Conservation (phyloP, 2,797 vertebrate species). For the Sylvilagus floridanus region DNA sequence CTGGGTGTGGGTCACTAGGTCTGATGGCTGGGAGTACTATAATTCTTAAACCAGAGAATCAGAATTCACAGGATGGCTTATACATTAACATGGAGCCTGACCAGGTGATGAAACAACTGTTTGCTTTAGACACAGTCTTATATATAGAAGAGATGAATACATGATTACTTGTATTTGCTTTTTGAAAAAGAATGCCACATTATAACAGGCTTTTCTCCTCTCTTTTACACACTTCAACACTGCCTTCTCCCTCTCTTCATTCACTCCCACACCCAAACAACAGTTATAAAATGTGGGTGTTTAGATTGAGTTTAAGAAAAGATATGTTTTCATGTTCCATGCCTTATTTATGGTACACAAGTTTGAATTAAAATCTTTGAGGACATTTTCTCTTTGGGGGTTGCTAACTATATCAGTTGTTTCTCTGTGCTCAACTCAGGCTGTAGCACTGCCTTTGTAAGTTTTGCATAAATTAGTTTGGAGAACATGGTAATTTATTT, state of each 20-base stretch:
- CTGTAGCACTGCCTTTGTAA: not conserved
- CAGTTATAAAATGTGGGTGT: not conserved
- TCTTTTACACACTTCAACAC: not conserved
- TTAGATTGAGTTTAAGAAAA: not conserved
- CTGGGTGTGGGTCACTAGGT: not conserved
- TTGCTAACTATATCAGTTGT: conserved; percentile 41
- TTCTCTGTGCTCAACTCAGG: conserved; percentile 3
- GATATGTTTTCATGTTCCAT: conserved; percentile 16
- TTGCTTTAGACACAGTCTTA: not conserved
- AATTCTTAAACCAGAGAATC: conserved; percentile 27
- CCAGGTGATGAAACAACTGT: not conserved
- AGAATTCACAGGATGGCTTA: not conserved
- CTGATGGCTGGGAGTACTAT: not conserved
- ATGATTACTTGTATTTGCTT: conserved; percentile 32
- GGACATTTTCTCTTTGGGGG: not conserved
- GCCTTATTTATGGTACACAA: conserved; percentile 5
- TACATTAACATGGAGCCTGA: not conserved
- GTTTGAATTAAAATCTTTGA: conserved; percentile 29
- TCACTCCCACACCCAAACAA: not conserved
- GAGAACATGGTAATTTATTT: conserved; percentile 75
- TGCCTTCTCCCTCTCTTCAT: not conserved
- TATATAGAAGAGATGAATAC: not conserved
- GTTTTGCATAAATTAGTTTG: conserved; percentile 58
- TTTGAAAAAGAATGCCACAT: conserved; percentile 19
- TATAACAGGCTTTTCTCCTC: not conserved